A percentile compares a stretch with the other conserved stretches of the same genome.
These are phyloP conservation scores for Drosophila merina DNA, from an alignment of 2,888 invertebrate genomes.

Conservation along the genomic window DNA sequence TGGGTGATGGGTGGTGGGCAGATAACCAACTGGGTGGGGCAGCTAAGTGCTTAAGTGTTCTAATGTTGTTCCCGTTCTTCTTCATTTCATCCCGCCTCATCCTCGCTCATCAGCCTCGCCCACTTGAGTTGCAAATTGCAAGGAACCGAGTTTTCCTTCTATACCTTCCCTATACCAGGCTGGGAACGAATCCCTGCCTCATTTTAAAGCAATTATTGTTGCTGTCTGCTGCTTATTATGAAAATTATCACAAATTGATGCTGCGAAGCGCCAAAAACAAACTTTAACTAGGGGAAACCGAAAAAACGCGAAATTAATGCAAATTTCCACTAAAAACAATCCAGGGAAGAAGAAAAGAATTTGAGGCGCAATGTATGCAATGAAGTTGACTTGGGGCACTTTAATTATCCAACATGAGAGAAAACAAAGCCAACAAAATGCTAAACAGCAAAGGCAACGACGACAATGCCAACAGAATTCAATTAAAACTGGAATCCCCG, in stretches of 20 bases:
- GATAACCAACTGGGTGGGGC: constrained; percentile 12
- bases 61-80: constrained; percentile 65
- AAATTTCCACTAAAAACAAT: constrained; percentile 51
- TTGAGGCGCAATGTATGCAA: constrained; percentile 42
- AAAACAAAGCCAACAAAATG: constrained; percentile 44
- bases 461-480: constrained; percentile 58
- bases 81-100: constrained; percentile 1
- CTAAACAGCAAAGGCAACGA: constrained; percentile 40
- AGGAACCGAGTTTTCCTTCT: constrained; percentile 14
- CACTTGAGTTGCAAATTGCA: constrained; percentile 50
- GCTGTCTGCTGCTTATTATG: constrained; percentile 57
- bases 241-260: constrained; percentile 57
- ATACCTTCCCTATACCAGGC: constrained; percentile 14
- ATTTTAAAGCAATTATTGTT: constrained; percentile 68
- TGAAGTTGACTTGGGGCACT: constrained; percentile 49
- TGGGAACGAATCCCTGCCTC: constrained; percentile 23
- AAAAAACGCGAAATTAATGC: constrained; percentile 13
- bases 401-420: constrained; percentile 64
- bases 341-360: constrained; percentile 43
- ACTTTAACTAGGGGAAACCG: constrained; percentile 21
- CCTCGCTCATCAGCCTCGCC: not conserved
- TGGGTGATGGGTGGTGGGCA: constrained; percentile 19
- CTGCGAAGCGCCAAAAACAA: constrained; percentile 17
- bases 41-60: constrained; percentile 75
- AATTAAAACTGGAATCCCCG: constrained; percentile 75